Conservation (phyloP, 2,797 vertebrate species). For the Cuniculus paca region DNA sequence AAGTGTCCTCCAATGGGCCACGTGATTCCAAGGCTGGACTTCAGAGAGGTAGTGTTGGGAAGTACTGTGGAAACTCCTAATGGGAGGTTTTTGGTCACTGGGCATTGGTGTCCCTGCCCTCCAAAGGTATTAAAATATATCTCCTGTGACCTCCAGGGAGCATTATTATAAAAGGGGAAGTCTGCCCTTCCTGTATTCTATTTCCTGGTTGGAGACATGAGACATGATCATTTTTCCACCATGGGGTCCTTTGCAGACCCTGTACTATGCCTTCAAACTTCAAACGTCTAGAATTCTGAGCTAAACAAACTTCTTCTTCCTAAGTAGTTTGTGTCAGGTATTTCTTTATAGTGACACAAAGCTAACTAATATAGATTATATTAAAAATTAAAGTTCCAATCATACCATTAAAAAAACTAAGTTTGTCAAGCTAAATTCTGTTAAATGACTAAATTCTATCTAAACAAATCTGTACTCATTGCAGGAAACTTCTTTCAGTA, state of each 20-base stretch:
- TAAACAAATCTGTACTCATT: neutral
- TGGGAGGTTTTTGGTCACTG: neutral
- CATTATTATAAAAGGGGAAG: no score
- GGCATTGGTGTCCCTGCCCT: neutral
- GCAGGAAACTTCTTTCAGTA: neutral
- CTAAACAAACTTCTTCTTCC: neutral
- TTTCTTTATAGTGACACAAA: neutral
- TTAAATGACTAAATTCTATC: neutral
- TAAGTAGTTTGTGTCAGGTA: neutral
- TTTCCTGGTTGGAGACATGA: neutral
- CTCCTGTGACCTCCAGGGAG: no score
- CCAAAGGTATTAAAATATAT: neutral
- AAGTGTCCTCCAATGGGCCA: fast-evolving
- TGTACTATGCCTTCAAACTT: no score
- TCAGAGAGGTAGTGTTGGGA: no score
- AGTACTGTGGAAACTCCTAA: neutral
- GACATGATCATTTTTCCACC: neutral
- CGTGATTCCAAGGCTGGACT: neutral
- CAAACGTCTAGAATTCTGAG: neutral
- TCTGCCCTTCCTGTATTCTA: neutral
- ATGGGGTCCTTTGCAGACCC: no score
- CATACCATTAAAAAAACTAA: neutral
- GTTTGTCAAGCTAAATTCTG: neutral
- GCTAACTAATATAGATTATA: neutral
- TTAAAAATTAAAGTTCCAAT: neutral